A percentile compares a stretch with the other conserved stretches of the same genome.
phyloP scores from a whole-genome alignment of 2,888 invertebrate genomes.

The Trichopoda pennipes region DNA sequence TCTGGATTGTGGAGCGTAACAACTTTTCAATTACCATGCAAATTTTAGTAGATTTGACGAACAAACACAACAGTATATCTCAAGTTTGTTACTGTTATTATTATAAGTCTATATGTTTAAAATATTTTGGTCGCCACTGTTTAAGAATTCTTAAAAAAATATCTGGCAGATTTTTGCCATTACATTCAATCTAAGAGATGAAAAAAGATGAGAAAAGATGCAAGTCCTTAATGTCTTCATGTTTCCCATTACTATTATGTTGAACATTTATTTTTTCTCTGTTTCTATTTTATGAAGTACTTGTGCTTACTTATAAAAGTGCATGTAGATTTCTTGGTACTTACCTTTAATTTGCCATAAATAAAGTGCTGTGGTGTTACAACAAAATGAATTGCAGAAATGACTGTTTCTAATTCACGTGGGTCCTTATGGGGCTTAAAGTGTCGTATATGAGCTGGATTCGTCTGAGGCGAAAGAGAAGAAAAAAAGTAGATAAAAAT shows the following conservation, averaged over 20 bases:
- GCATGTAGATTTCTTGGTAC: constrained; percentile 56
- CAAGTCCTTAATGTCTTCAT: constrained; percentile 42
- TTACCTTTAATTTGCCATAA: constrained; percentile 82
- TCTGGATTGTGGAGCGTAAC: too few species aligned
- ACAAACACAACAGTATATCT: too few species aligned
- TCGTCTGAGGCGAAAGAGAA: constrained; percentile 71
- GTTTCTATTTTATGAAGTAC: constrained; percentile 11
- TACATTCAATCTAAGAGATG: not conserved
- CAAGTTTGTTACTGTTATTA: not conserved
- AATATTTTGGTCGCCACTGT: not conserved
- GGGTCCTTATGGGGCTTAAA: constrained; percentile 74
- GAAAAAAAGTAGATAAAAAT: constrained; percentile 28
- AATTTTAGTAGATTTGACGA: too few species aligned
- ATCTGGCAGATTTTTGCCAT: not conserved
- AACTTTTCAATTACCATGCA: too few species aligned
- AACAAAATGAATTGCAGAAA: constrained; percentile 82
- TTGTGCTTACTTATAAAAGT: constrained; percentile 29
- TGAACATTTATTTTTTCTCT: constrained; percentile 4
- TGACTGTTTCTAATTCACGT: constrained; percentile 80
- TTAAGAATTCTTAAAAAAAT: not conserved
- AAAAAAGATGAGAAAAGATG: not conserved
- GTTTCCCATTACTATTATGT: constrained; percentile 43
- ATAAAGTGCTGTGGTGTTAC: constrained; percentile 82
- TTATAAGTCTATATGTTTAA: too few species aligned
- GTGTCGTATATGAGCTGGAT: constrained; percentile 75